phyloP scores from a whole-genome alignment of 2,888 invertebrate genomes.

The Clivina fossor region DNA sequence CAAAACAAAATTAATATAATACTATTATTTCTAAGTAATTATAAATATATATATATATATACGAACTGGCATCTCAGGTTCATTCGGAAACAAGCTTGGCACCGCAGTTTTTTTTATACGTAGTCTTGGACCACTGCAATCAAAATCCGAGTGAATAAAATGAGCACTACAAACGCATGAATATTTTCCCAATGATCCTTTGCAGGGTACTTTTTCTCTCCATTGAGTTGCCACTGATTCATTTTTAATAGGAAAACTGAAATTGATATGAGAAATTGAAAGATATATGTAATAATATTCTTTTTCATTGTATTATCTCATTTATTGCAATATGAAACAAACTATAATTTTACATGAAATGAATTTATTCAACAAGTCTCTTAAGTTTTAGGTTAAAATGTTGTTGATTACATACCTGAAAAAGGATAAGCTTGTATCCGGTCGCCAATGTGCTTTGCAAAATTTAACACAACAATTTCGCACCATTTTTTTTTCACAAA shows the following conservation, averaged over 20 bases:
- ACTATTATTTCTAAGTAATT: no score
- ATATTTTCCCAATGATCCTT: slow-evolving; percentile 2
- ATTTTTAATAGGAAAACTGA: slow-evolving; percentile 5
- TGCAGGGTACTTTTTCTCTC: slow-evolving; percentile 1
- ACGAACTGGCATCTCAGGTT: no score
- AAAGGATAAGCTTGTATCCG: neutral
- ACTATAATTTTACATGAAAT: neutral
- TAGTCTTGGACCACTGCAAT: neutral
- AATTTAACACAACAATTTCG: slow-evolving; percentile 2
- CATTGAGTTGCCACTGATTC: slow-evolving; percentile 1
- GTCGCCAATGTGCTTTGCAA: slow-evolving; percentile 3
- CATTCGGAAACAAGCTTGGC: no score
- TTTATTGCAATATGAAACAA: no score
- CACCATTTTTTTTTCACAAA: no score
- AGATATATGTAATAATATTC: neutral
- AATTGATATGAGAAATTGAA: neutral
- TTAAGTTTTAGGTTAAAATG: slow-evolving; percentile 7
- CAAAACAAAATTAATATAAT: no score
- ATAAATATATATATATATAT: no score
- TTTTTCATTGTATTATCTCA: no score
- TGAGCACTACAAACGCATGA: slow-evolving; percentile 8
- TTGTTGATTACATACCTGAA: no score
- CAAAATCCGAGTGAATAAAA: neutral
- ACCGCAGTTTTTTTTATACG: no score
- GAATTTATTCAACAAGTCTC: neutral